Evolutionary conservation across 2,888 invertebrate genomes (phyloP), one percentile per base, ranked within the genome.

Genomic region (Macaria liturata): DNA sequence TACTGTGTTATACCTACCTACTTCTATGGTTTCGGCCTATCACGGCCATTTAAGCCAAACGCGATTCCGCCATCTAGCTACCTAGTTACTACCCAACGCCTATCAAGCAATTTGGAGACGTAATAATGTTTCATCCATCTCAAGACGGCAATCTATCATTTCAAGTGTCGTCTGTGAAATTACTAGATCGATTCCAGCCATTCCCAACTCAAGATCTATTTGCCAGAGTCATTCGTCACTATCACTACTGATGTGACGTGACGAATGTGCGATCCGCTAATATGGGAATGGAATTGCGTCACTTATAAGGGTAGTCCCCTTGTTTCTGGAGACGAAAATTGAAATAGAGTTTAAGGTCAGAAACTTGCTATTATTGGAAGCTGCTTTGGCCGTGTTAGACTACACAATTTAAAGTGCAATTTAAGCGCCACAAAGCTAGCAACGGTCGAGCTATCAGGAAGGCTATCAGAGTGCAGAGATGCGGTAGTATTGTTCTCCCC

Each of bases 111-210:
- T 69, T 69, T 67, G 61, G 68, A 58, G 64, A 66, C 64, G 66
- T 63, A 77, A 75, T 77, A 76, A 76, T 76, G 45, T 20, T 42
- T 37, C 34, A 70, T 69, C 66, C 63, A 71, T 74, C 71, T 73
- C 74, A 42, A 42, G 42, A 42, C 71, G 70, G 70, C 76, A 72
- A 83, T 86, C 78, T 78, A 83, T 86, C 84, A 85, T 80, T 74
- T 78, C 66, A 70, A 68, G 64, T 62, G 74, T 78, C 75, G 73
- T 72, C 68, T 76, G 76, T 78, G 80, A 80, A 83, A 84, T 81
- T 80, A 76, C 74, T 72, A 79, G 78, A 84, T 86, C 83, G 80
- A 83, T 85, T 79, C 74, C 71, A 71, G 75, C 42, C 43, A 46
- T 32, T 42, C 37, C 39, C 49, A 65, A 70, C 68, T 68, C 43